phyloP scores from a whole-genome alignment of 1,140 invertebrate species.

The Gryllus bimaculatus region DNA sequence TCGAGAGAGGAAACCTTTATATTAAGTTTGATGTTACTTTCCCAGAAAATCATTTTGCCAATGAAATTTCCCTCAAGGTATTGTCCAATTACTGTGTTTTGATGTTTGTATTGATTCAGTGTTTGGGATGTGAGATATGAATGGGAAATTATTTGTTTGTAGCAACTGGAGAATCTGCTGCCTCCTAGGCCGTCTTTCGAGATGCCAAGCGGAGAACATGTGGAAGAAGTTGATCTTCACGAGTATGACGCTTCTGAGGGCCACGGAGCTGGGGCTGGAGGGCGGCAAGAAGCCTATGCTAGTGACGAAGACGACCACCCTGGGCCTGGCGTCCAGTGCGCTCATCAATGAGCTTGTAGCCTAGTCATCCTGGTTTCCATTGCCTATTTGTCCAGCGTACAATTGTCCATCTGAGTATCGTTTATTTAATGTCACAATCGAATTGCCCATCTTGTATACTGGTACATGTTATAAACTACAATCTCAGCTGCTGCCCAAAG shows the following conservation, averaged over 20 bases:
- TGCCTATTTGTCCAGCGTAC: background rate
- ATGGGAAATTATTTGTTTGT: slow-evolving; percentile 22
- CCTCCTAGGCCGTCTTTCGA: slow-evolving; percentile 53
- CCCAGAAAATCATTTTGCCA: slow-evolving; percentile 69
- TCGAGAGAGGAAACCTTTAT: slow-evolving; percentile 78
- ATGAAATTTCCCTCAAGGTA: slow-evolving; percentile 53
- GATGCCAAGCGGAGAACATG: slow-evolving; percentile 60
- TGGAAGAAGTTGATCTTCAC: slow-evolving; percentile 72
- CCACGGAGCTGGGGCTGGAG: slow-evolving; percentile 31
- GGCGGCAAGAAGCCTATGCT: slow-evolving; percentile 52
- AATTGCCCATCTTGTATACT: too few species aligned
- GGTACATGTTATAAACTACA: too few species aligned
- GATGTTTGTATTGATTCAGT: background rate
- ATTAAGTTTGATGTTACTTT: slow-evolving; percentile 79
- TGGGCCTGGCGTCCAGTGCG: slow-evolving; percentile 55
- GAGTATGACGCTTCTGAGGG: slow-evolving; percentile 54
- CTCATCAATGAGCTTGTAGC: slow-evolving; percentile 47
- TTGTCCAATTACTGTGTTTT: slow-evolving; percentile 8
- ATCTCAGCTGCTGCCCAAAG: too few species aligned
- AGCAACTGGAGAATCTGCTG: slow-evolving; percentile 59
- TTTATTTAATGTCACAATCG: background rate
- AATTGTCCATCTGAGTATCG: background rate
- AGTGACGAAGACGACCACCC: slow-evolving; percentile 56
- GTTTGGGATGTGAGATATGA: background rate
- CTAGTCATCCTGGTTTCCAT: background rate